A percentile compares a stretch with the other conserved stretches of the same genome.
Conservation (phyloP, 2,888 invertebrate genomes). For the Agrotis clavis region DNA sequence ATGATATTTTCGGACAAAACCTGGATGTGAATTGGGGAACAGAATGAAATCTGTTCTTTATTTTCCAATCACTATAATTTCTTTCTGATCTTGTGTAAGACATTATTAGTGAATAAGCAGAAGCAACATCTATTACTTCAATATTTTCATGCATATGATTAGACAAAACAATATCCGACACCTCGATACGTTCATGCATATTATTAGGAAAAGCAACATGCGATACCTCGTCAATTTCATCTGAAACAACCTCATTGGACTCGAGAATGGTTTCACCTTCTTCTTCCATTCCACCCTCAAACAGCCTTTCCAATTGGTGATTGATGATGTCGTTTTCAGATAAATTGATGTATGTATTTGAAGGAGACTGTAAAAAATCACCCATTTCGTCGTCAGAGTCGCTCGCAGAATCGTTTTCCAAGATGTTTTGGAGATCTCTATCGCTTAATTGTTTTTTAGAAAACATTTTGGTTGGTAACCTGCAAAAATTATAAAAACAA, state of each 20-base stretch:
- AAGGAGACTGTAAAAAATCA: conserved; percentile 10
- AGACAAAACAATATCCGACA: neutral
- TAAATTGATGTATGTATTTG: conserved; percentile 4
- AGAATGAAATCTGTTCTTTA: conserved; percentile 3
- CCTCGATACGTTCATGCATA: too few species aligned
- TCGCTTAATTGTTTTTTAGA: neutral
- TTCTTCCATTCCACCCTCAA: conserved; percentile 4
- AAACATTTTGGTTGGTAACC: neutral
- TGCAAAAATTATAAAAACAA: neutral
- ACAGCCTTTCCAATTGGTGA: neutral
- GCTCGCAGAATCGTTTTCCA: conserved; percentile 6
- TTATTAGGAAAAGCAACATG: too few species aligned
- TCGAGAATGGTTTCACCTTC: neutral
- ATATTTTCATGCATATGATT: neutral
- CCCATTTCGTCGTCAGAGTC: neutral
- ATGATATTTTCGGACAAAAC: conserved; percentile 6
- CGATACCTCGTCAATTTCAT: neutral
- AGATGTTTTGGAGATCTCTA: conserved; percentile 4
- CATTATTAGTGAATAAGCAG: conserved; percentile 4
- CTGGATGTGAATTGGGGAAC: conserved; percentile 1
- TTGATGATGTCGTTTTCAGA: neutral
- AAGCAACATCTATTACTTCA: neutral
- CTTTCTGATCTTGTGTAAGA: conserved; percentile 13
- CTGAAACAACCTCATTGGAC: neutral
- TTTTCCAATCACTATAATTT: conserved; percentile 7